Evolutionary conservation across 2,113 vertebrate species (phyloP), one percentile per base, ranked within the genome.

Genomic region (Bombycilla garrulus): DNA sequence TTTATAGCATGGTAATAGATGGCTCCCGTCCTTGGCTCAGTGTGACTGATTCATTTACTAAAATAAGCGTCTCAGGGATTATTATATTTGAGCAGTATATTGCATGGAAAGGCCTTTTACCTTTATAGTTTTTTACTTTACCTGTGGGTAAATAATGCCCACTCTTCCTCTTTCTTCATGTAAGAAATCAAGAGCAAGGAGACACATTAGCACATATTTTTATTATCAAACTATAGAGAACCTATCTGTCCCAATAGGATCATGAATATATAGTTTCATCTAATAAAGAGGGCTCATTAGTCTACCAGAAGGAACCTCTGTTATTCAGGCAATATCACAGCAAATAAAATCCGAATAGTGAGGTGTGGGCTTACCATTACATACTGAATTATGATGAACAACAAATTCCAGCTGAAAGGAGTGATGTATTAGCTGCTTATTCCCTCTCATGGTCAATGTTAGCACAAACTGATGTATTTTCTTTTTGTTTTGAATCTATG

Each of bases 91-190:
- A 96, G 83, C 36, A 10, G 86, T 91, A 95, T 96, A 95, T 92
- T 96, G 66, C 81, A 94, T 78, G 86, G 87, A 96, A 97, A 97
- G 93, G 78, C 60, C 73, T 96, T 97, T 96, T 96, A 95, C 94
- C 94, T 97, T 97, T 90, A 54, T 73, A 85, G 79, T 50, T 95
- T 97, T 97, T 97, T 97, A 97, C 91, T 95, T 97, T 93, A 98
- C 93, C 88, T 94, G 86, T 95, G 96, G 93, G 97, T 79, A 97
- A 96, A 95, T 94, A 82, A 95, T 64, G 71, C 45, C 90, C 79
- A 69, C 23, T 53, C n/a, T 92, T 93, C 83, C 50, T 84, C 94
- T 66, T 71, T 85, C 80, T 80, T 65, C 57, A 58, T 93, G 84
- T 70, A 44, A 87, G 94, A 95, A 97, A 95, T 94, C 86, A 86